Evolutionary conservation across 2,797 vertebrate genomes (phyloP), one percentile per base, ranked within the genome.

Genomic region (Sebastes paucispinis): DNA sequence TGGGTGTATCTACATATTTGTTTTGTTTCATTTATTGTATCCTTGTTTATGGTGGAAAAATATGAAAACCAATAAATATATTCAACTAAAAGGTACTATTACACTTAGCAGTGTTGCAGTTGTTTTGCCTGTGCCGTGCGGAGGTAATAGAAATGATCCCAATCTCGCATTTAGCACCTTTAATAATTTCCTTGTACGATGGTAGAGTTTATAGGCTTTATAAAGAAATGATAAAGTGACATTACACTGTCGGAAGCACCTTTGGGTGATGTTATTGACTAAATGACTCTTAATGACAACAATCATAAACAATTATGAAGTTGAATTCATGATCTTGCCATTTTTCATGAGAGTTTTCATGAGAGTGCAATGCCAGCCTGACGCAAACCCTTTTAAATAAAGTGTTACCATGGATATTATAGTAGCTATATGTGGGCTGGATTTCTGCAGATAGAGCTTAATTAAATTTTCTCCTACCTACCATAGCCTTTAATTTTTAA

Each of bases 381-480:
- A 36, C 71, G 59, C 76, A 81, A 78, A 85, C 75, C 54, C 34
- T 73, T 83, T 88, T 54, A 85, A 27, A 27, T 27, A 27, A 27
- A 27, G 27, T 27, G 27, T 27, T 27, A 27, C 27, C 27, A 27
- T 27, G 27, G 27, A 27, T 27, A 27, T 27, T 27, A 27, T 27
- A 27, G 27, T 27, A 27, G 27, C 27, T 77, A 66, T 54, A 91
- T 84, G 87, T 89, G 82, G 88, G 88, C 84, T 88, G 81, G 64
- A 81, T 86, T 86, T 84, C 79, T 87, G 63, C 71, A 87, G 82
- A 80, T 79, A 78, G 73, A 83, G 66, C 74, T 88, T 86, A 89
- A 89, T 88, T 84, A 82, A 70, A 89, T 86, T 81, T 83, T 82
- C 80, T 84, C 73, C 80, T 87, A 79, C 83, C 88, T 83, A 86